Percentiles rank a stretch among this genome's conserved stretches.
Conservation (phyloP, 23 tunicate species). For the Halocynthia aurantium region DNA sequence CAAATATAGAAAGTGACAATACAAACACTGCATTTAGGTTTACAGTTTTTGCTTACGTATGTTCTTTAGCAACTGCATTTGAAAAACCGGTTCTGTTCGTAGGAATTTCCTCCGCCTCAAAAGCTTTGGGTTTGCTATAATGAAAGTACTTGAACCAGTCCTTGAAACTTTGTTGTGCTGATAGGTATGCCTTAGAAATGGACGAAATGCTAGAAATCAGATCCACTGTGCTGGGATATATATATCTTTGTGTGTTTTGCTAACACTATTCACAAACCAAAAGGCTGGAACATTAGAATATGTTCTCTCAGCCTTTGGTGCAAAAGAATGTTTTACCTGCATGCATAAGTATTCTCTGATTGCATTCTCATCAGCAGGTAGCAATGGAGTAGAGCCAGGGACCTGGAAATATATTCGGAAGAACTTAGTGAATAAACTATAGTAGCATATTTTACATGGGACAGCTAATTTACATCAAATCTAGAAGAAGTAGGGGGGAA, state of each 20-base stretch:
- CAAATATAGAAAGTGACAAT: neutral
- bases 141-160: conserved; percentile 88
- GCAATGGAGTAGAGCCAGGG: conserved; percentile 33
- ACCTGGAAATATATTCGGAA: conserved; percentile 16
- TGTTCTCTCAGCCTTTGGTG: too few relatives aligned
- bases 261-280: neutral
- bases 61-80: conserved; percentile 70
- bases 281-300: too few relatives aligned
- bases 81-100: conserved; percentile 37
- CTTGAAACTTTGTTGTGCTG: conserved; percentile 53
- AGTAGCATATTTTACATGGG: neutral
- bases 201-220: too few relatives aligned
- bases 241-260: neutral
- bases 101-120: neutral
- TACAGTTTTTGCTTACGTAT: conserved; percentile 22
- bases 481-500: too few relatives aligned
- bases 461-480: neutral
- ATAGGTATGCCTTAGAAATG: conserved; percentile 38
- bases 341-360: conserved; percentile 71
- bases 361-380: conserved; percentile 63
- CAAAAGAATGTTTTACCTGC: conserved; percentile 24
- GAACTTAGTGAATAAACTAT: too few relatives aligned
- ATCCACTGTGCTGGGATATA: too few relatives aligned
- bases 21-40: neutral
- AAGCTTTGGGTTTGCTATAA: conserved; percentile 36